Evolutionary conservation across 1,140 invertebrate genomes (phyloP).

Genomic region (Zaprionus inermis): DNA sequence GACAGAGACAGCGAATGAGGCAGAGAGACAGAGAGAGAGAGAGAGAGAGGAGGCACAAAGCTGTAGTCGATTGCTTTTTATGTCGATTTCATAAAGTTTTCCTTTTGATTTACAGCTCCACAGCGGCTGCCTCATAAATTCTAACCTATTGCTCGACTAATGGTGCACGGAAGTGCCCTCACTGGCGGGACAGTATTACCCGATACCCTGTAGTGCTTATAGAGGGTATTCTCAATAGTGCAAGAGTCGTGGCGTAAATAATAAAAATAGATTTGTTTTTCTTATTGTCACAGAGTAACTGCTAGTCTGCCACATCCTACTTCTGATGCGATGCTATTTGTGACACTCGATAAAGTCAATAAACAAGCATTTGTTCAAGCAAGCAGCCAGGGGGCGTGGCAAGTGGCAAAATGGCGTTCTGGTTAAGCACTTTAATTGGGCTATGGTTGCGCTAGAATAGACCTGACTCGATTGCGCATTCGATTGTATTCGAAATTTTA

Average conservation of each 20-base stretch:
- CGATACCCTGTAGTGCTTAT: slow-evolving; percentile 1
- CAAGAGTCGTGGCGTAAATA: background rate
- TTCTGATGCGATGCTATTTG: slow-evolving; percentile 56
- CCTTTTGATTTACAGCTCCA: slow-evolving; percentile 65
- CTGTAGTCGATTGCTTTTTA: slow-evolving; percentile 34
- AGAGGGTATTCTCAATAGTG: background rate
- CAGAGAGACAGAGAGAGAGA: background rate
- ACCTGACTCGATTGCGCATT: slow-evolving; percentile 38
- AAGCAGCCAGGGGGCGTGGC: background rate
- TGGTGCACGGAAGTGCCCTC: slow-evolving; percentile 39
- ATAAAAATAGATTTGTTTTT: background rate
- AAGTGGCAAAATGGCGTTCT: slow-evolving; percentile 7
- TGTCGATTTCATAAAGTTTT: slow-evolving; percentile 67
- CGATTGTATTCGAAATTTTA: slow-evolving; percentile 39
- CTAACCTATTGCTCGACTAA: slow-evolving; percentile 36
- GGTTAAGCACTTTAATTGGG: slow-evolving; percentile 37
- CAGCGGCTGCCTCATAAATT: slow-evolving; percentile 47
- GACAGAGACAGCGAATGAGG: background rate
- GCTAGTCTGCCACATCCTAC: background rate
- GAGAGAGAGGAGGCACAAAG: background rate
- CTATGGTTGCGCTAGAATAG: background rate
- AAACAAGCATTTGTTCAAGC: slow-evolving; percentile 43
- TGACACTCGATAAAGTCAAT: slow-evolving; percentile 73
- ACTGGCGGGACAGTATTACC: slow-evolving; percentile 13
- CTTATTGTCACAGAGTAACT: slow-evolving; percentile 3